These are phyloP conservation scores for Pseudomyrmex cubaensis DNA, from an alignment of 1,140 invertebrate species.

Conservation along the genomic window DNA sequence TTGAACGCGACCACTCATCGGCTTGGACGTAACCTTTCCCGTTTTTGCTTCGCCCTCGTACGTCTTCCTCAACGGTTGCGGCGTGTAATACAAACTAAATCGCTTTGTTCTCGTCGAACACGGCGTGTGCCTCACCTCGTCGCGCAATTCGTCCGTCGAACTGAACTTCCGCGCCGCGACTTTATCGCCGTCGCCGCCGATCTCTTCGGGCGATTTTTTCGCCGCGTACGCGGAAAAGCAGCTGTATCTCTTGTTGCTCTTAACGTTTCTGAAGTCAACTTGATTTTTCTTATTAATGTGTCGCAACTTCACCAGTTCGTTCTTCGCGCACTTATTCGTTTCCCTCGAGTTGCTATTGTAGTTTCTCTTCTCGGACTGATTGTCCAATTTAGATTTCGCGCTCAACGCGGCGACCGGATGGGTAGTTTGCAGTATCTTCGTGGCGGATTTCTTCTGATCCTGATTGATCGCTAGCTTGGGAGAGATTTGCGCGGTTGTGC, in stretches of 20 bases:
- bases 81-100: slow-evolving; percentile 81
- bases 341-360: slow-evolving; percentile 37
- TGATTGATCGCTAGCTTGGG: slow-evolving; percentile 18
- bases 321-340: slow-evolving; percentile 62
- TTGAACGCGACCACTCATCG: neutral
- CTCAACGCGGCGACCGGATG: neutral
- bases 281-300: slow-evolving; percentile 45
- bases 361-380: neutral
- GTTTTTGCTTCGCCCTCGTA: slow-evolving; percentile 75
- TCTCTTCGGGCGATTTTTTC: slow-evolving; percentile 61
- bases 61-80: slow-evolving; percentile 77
- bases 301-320: slow-evolving; percentile 69
- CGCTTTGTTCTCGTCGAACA: slow-evolving; percentile 69
- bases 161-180: slow-evolving; percentile 71
- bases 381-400: slow-evolving; percentile 19
- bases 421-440: slow-evolving; percentile 16
- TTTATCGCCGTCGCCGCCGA: slow-evolving; percentile 3
- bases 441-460: slow-evolving; percentile 15
- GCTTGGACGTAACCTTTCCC: slow-evolving; percentile 66
- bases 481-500: slow-evolving; percentile 7
- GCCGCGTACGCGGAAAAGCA: slow-evolving; percentile 66
- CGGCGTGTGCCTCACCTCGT: slow-evolving; percentile 70
- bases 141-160: slow-evolving; percentile 78
- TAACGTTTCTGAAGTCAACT: slow-evolving; percentile 25
- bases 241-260: slow-evolving; percentile 73